Percentiles rank a stretch among this genome's conserved stretches.
Evolutionary conservation across 1,140 invertebrate species (phyloP).

Genomic region (Zeugodacus cucurbitae): DNA sequence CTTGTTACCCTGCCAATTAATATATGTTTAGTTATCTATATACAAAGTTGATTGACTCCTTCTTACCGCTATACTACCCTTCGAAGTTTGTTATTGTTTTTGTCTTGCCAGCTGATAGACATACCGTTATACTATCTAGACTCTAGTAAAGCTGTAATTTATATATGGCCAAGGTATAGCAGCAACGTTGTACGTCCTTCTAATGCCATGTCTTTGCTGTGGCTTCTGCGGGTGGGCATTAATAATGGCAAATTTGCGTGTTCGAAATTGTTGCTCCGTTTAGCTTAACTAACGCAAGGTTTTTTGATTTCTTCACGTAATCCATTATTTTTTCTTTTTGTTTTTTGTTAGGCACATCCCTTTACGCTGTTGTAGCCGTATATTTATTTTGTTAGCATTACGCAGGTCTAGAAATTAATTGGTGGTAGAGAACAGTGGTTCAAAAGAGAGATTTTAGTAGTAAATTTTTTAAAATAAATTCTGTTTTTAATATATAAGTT

Average conservation of each 20-base stretch:
- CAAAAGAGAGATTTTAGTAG: no score
- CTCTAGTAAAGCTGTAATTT: no score
- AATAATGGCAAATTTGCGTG: conserved; percentile 42
- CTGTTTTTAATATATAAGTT: no score
- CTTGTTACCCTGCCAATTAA: neutral
- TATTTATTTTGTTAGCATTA: neutral
- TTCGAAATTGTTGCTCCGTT: conserved; percentile 20
- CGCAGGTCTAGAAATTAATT: neutral
- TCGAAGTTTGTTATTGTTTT: no score
- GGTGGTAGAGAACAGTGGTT: neutral
- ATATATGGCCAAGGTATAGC: no score
- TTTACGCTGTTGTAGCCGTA: neutral
- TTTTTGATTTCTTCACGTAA: neutral
- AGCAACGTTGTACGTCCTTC: neutral
- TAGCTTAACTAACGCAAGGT: conserved; percentile 22
- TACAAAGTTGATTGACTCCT: no score
- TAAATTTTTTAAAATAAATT: no score
- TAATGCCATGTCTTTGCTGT: neutral
- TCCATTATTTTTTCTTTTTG: neutral
- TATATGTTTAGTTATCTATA: no score
- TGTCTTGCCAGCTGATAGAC: neutral
- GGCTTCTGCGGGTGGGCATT: neutral
- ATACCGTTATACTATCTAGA: no score
- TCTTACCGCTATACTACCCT: no score
- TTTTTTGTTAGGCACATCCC: neutral